Evolutionary conservation across 2,888 invertebrate species (phyloP).

Genomic region (Hyposoter didymator): DNA sequence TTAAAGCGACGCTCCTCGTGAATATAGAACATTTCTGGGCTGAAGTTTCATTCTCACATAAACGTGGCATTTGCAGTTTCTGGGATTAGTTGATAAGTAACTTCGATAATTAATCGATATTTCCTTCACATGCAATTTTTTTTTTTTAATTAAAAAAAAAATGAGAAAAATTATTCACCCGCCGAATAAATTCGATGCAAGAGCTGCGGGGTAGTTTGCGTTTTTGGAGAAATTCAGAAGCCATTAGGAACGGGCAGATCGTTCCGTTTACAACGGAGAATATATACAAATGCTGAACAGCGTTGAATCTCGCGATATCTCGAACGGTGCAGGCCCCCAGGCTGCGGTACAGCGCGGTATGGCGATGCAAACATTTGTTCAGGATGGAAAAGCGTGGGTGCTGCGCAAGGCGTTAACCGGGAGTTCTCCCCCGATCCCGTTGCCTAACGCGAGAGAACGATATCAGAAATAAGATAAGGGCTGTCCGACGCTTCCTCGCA

Average conservation of each 20-base stretch:
- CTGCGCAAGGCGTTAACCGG: slow-evolving; percentile 54
- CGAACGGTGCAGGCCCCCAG: slow-evolving; percentile 53
- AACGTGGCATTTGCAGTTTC: neutral
- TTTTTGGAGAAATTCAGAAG: neutral
- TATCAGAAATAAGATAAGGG: slow-evolving; percentile 82
- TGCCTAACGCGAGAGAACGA: slow-evolving; percentile 67
- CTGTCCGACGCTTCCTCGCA: slow-evolving; percentile 68
- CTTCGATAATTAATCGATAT: too few species aligned
- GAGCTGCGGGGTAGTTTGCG: neutral
- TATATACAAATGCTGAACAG: slow-evolving; percentile 22
- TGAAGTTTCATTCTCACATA: neutral
- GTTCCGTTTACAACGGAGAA: neutral
- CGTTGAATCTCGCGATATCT: slow-evolving; percentile 48
- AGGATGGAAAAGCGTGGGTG: slow-evolving; percentile 71
- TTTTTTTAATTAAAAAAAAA: too few species aligned
- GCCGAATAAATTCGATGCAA: neutral
- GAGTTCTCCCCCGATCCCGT: slow-evolving; percentile 17
- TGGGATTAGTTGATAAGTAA: neutral
- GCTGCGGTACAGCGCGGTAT: slow-evolving; percentile 70
- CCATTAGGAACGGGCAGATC: slow-evolving; percentile 17
- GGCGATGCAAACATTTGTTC: slow-evolving; percentile 80
- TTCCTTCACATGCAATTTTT: too few species aligned
- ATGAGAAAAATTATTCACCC: too few species aligned
- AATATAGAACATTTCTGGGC: neutral
- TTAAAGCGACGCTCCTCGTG: neutral